Percentiles rank a stretch among this genome's conserved stretches.
Evolutionary conservation across 2,113 vertebrate species (phyloP).

Genomic region (Strix aluco): DNA sequence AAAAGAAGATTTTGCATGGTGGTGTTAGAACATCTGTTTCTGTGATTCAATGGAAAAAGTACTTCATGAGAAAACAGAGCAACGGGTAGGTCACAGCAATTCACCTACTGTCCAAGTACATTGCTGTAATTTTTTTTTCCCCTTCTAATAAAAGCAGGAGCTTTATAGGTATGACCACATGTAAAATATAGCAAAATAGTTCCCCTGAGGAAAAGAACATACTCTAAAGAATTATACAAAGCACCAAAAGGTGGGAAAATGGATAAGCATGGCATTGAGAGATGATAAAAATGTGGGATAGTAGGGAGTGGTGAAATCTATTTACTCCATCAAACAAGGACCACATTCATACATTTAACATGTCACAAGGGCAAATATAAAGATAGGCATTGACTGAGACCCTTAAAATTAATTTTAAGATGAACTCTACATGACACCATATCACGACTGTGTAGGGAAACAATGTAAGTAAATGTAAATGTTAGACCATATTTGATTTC

Average conservation of each 20-base stretch:
- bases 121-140: background rate
- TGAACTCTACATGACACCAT: background rate
- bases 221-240: constrained; percentile 22
- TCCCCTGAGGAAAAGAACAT: constrained; percentile 29
- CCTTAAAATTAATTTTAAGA: background rate
- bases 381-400: background rate
- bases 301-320: background rate
- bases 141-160: constrained; percentile 63
- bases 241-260: constrained; percentile 12
- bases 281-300: constrained; percentile 40
- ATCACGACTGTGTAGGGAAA: background rate
- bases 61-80: constrained; percentile 79
- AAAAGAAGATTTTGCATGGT: constrained; percentile 80
- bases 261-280: constrained; percentile 9
- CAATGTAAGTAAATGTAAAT: background rate
- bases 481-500: background rate
- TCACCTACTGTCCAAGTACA: constrained; percentile 64
- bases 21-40: constrained; percentile 80
- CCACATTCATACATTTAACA: background rate
- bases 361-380: background rate
- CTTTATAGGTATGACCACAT: constrained; percentile 53
- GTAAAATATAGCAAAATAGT: constrained; percentile 36
- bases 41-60: constrained; percentile 79
- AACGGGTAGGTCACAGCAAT: constrained; percentile 64
- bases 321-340: background rate